Percentiles rank a stretch among this genome's conserved stretches.
Evolutionary conservation across 1,140 invertebrate species (phyloP).

Genomic region (Cherax quadricarinatus): DNA sequence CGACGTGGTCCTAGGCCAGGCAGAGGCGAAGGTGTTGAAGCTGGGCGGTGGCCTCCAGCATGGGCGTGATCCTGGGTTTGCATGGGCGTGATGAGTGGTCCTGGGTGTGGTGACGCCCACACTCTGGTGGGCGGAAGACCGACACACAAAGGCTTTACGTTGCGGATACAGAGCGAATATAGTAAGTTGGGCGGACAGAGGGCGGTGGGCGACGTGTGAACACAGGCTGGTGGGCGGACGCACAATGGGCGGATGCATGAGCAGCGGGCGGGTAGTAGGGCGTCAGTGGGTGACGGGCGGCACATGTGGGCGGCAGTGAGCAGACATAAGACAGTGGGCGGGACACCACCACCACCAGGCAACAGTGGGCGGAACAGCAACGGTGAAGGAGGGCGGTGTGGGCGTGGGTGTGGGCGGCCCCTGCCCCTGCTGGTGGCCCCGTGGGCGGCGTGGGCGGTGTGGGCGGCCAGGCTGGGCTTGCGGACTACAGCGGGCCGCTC

Average conservation of each 20-base stretch:
- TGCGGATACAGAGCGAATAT: conserved; percentile 37
- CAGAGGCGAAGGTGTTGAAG: conserved; percentile 17
- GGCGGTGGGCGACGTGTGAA: conserved; percentile 67
- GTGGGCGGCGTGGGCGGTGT: not conserved
- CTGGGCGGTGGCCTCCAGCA: not conserved
- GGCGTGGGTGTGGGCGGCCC: conserved; percentile 19
- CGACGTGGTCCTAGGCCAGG: not conserved
- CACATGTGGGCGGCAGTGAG: conserved; percentile 35
- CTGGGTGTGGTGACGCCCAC: conserved; percentile 3
- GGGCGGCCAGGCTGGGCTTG: conserved; percentile 8
- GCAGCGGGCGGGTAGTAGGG: conserved; percentile 46
- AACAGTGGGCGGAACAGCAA: conserved; percentile 33
- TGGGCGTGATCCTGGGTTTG: not conserved
- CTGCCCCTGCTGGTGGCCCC: not conserved
- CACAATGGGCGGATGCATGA: conserved; percentile 57
- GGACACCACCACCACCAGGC: conserved; percentile 8
- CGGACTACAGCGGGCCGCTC: conserved; percentile 39
- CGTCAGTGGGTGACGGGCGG: conserved; percentile 30
- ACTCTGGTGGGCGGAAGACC: not conserved
- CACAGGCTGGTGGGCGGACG: conserved; percentile 69
- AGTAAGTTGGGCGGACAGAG: conserved; percentile 49
- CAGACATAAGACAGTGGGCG: conserved; percentile 13
- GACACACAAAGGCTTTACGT: not conserved
- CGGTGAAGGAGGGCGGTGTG: not conserved
- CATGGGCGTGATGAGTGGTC: not conserved